Evolutionary conservation across 2,888 invertebrate species (phyloP).

Genomic region (Phyllotreta cruciferae): DNA sequence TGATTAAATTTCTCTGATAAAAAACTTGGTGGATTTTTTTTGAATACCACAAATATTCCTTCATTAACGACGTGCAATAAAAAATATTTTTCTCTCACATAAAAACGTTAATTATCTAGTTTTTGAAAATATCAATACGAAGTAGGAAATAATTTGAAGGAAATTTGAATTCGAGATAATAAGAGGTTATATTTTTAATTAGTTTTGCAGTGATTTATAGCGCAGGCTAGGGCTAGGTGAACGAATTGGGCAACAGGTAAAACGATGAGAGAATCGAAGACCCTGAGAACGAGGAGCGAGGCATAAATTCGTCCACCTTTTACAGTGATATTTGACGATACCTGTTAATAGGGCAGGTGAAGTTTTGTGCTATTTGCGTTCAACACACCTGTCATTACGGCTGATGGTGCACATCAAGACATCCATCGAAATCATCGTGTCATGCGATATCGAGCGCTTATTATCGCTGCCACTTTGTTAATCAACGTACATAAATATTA

Average conservation of each 20-base stretch:
- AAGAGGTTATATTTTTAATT: conserved; percentile 10
- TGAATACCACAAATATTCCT: conserved; percentile 22
- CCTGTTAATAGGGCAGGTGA: conserved; percentile 53
- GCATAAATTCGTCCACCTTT: conserved; percentile 35
- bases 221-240: not conserved
- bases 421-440: conserved; percentile 47
- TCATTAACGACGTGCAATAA: not conserved
- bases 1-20: too few species aligned
- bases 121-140: too few species aligned
- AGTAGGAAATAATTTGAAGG: not conserved
- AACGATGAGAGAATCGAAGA: conserved; percentile 19
- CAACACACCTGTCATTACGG: conserved; percentile 52
- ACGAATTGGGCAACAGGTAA: conserved; percentile 21
- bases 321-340: conserved; percentile 46
- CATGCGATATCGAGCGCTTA: conserved; percentile 45
- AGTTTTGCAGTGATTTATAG: conserved; percentile 2
- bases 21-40: conserved; percentile 30
- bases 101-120: too few species aligned
- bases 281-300: conserved; percentile 6
- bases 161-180: conserved; percentile 9
- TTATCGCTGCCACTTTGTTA: conserved; percentile 38
- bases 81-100: not conserved
- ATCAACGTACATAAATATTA: conserved; percentile 9
- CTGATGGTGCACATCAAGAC: conserved; percentile 49
- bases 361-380: conserved; percentile 48